phyloP scores from a whole-genome alignment of 2,113 vertebrate species.

The Apus apus region DNA sequence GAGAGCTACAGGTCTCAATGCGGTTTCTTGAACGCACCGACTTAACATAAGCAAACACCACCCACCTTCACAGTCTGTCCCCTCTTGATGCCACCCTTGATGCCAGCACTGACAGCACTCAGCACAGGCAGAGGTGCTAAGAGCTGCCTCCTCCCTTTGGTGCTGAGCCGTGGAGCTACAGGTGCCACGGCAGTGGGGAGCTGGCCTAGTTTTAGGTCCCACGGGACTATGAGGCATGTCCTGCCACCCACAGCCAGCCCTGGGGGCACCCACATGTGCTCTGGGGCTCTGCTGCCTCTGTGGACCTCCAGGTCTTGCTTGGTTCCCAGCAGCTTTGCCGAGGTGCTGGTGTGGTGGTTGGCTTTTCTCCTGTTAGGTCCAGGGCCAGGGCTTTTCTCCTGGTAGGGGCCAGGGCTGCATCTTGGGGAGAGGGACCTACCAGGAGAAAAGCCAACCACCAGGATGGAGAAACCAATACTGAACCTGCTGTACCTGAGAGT shows the following conservation, averaged over 20 bases:
- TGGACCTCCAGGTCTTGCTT: fast-evolving
- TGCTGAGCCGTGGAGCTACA: fast-evolving
- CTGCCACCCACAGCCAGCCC: fast-evolving
- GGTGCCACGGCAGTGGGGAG: neutral
- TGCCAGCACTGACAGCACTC: neutral
- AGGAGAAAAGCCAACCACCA: neutral
- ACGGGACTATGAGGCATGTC: fast-evolving
- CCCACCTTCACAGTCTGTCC: neutral
- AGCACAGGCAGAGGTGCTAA: no score
- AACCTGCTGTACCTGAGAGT: neutral
- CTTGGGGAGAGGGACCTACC: neutral
- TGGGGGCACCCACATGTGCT: fast-evolving
- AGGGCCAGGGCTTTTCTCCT: no score
- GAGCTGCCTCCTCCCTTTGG: neutral
- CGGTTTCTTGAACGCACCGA: neutral
- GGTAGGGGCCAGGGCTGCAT: no score
- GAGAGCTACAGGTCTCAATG: neutral
- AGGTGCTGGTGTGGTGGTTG: neutral
- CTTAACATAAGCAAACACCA: neutral
- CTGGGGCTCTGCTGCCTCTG: fast-evolving
- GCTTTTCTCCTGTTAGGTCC: no score
- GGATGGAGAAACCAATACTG: neutral
- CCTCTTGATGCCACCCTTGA: neutral
- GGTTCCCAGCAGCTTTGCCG: fast-evolving
- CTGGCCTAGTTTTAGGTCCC: neutral